These are phyloP conservation scores for Mesodorylaimus sp. DNA, from an alignment of 2,888 invertebrate species.

Conservation along the genomic window DNA sequence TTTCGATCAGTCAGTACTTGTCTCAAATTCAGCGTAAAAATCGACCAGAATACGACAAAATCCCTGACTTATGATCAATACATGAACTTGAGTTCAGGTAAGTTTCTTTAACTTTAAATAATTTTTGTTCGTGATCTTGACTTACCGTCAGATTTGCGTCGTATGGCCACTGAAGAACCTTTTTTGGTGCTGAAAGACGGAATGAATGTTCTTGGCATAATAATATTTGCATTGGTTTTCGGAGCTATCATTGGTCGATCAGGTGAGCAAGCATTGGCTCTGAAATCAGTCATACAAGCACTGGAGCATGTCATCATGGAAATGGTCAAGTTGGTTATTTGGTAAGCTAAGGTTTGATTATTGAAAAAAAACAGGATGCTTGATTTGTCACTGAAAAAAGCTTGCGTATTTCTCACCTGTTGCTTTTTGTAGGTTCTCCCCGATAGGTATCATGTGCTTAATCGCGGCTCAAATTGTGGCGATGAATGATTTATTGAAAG, in stretches of 20 bases:
- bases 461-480: slow-evolving; percentile 28
- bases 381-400: no score
- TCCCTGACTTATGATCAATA: not conserved
- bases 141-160: not conserved
- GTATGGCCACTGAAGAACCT: slow-evolving; percentile 14
- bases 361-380: not conserved
- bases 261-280: slow-evolving; percentile 56
- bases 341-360: slow-evolving; percentile 41
- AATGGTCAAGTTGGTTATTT: slow-evolving; percentile 84
- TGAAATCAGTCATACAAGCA: slow-evolving; percentile 62
- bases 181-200: slow-evolving; percentile 16
- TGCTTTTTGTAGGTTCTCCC: slow-evolving; percentile 17
- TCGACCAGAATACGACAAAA: slow-evolving; percentile 9
- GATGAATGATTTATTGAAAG: slow-evolving; percentile 29
- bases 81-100: not conserved
- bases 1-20: slow-evolving; percentile 47
- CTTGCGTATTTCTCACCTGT: not conserved
- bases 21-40: not conserved
- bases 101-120: not conserved
- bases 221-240: slow-evolving; percentile 39
- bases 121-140: not conserved
- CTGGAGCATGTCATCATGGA: slow-evolving; percentile 84
- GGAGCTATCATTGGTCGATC: slow-evolving; percentile 48
- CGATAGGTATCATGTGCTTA: slow-evolving; percentile 22
- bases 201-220: slow-evolving; percentile 35